These are phyloP conservation scores for Ophion ventricosus DNA, from an alignment of 2,888 invertebrate genomes.

Conservation along the genomic window DNA sequence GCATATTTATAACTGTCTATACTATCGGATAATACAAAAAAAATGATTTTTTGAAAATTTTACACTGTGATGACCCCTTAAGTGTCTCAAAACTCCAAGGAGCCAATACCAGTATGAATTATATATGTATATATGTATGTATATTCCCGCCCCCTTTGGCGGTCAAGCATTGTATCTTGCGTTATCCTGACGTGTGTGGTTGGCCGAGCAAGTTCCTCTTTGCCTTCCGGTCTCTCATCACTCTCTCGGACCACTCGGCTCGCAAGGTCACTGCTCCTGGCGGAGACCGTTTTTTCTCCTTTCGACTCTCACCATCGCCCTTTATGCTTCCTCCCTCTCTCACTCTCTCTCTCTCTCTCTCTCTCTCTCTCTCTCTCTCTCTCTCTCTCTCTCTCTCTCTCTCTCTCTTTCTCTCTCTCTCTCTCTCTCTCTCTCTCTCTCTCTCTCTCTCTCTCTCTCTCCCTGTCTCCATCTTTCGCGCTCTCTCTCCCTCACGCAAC, in stretches of 20 bases:
- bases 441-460: neutral
- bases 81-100: too few relatives aligned
- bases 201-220: constrained; percentile 21
- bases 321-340: too few relatives aligned
- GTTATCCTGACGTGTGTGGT: constrained; percentile 5
- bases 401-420: too few relatives aligned
- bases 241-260: constrained; percentile 27
- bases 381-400: too few relatives aligned
- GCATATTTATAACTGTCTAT: too few relatives aligned
- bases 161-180: neutral
- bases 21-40: too few relatives aligned
- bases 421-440: neutral
- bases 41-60: too few relatives aligned
- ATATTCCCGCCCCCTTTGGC: neutral
- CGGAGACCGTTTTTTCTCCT: constrained; percentile 9
- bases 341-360: neutral
- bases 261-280: constrained; percentile 60
- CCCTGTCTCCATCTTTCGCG: neutral
- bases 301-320: neutral
- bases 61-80: too few relatives aligned
- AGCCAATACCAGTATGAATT: constrained; percentile 4
- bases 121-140: constrained; percentile 10
- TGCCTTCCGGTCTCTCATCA: constrained; percentile 48
- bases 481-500: neutral
- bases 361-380: too few relatives aligned